Conservation (phyloP, 2,113 vertebrate genomes). For the Caranx ignobilis region DNA sequence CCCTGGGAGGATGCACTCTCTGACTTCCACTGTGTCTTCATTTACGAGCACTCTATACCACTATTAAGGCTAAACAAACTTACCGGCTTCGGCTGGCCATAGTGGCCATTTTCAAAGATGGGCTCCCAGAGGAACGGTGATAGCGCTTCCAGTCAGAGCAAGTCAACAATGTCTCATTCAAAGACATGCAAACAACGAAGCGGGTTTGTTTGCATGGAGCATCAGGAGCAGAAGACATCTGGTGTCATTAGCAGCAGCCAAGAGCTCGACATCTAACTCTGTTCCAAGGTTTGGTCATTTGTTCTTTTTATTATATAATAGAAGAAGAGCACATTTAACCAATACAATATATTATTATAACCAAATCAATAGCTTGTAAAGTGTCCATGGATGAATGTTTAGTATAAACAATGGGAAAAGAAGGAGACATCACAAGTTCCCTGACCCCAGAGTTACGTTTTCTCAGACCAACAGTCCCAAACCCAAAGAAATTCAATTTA, state of each 20-base stretch:
- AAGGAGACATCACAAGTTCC: neutral
- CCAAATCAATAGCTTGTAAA: constrained; percentile 33
- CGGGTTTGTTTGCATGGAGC: neutral
- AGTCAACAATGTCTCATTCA: constrained; percentile 19
- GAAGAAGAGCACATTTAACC: constrained; percentile 4
- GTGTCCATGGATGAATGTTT: neutral
- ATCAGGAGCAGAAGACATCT: neutral
- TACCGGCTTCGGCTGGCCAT: constrained; percentile 1
- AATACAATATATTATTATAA: neutral
- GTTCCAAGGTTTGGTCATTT: constrained; percentile 23
- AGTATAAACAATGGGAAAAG: neutral
- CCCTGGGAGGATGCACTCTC: constrained; percentile 23
- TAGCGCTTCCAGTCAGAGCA: constrained; percentile 28
- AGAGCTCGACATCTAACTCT: constrained; percentile 5
- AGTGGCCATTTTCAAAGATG: constrained; percentile 49
- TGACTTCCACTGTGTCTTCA: constrained; percentile 36
- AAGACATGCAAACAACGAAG: constrained; percentile 7
- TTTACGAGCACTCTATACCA: constrained; percentile 41
- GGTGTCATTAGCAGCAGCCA: constrained; percentile 1
- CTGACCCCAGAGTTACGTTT: neutral
- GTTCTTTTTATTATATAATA: neutral
- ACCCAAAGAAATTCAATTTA: neutral
- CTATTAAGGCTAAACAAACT: constrained; percentile 52
- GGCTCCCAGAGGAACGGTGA: constrained; percentile 33
- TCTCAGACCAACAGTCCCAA: neutral